phyloP scores from a whole-genome alignment of 2,888 invertebrate species.

The Epiblema foenella region DNA sequence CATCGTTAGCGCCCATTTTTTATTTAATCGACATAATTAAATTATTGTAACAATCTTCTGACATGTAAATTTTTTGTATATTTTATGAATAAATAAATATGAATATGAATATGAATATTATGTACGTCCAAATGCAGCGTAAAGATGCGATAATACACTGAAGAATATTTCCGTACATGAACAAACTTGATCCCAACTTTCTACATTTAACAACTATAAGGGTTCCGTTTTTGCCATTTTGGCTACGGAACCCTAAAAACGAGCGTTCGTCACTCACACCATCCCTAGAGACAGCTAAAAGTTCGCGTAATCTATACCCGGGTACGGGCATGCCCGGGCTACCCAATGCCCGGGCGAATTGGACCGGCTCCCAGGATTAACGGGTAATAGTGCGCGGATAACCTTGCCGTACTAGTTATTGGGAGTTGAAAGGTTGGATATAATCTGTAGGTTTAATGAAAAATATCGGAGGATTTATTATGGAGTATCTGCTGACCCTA shows the following conservation, averaged over 20 bases:
- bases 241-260: too few relatives aligned
- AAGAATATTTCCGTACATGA: background rate
- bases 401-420: constrained; percentile 37
- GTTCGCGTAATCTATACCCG: constrained; percentile 42
- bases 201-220: background rate
- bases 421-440: constrained; percentile 43
- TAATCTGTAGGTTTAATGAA: constrained; percentile 42
- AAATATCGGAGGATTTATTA: constrained; percentile 40
- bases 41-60: too few relatives aligned
- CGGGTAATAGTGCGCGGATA: constrained; percentile 42
- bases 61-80: too few relatives aligned
- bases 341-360: constrained; percentile 40
- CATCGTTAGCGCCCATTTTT: too few relatives aligned
- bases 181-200: background rate
- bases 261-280: constrained; percentile 20
- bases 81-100: too few relatives aligned
- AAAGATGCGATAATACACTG: background rate
- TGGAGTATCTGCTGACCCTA: constrained; percentile 24
- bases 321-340: constrained; percentile 17
- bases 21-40: too few relatives aligned
- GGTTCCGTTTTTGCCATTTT: too few relatives aligned
- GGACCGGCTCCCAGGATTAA: constrained; percentile 43
- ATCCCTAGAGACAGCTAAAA: constrained; percentile 31
- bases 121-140: background rate
- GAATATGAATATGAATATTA: too few relatives aligned